Percentiles rank a stretch among this genome's conserved stretches.
Conservation (phyloP, 2,888 invertebrate genomes). For the Himalopsyche japonica region DNA sequence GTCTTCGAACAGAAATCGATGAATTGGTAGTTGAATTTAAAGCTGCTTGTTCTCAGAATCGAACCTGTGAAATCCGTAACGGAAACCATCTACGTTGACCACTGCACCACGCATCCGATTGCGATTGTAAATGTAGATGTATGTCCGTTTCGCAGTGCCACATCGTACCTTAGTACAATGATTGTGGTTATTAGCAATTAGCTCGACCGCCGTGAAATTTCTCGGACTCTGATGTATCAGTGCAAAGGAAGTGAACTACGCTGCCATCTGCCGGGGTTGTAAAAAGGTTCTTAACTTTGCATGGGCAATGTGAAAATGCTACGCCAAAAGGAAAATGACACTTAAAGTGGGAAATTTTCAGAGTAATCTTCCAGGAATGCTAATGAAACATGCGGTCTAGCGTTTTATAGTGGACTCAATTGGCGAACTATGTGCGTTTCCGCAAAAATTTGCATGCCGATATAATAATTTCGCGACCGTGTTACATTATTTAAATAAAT, state of each 20-base stretch:
- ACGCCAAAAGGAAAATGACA: neutral
- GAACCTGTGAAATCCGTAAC: too few relatives aligned
- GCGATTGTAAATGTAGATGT: neutral
- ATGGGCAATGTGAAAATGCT: neutral
- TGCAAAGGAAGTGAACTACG: neutral
- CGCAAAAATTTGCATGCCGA: neutral
- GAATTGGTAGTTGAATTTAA: too few relatives aligned
- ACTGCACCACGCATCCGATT: too few relatives aligned
- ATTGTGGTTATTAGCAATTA: slow-evolving; percentile 17
- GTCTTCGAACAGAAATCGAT: too few relatives aligned
- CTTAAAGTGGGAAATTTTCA: neutral
- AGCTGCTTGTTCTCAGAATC: too few relatives aligned
- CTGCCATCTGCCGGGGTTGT: slow-evolving; percentile 14
- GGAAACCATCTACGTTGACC: too few relatives aligned
- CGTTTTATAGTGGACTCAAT: neutral
- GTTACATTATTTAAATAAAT: neutral
- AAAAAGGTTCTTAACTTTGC: neutral
- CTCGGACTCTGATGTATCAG: slow-evolving; percentile 18
- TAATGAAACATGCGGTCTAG: neutral
- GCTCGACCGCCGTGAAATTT: slow-evolving; percentile 26
- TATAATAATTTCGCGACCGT: neutral
- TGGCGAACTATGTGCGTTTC: neutral
- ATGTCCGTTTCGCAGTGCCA: neutral
- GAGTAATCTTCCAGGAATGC: neutral
- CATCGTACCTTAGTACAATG: neutral